Evolutionary conservation across 2,888 invertebrate species (phyloP).

Genomic region (Sclerodermus sp.): DNA sequence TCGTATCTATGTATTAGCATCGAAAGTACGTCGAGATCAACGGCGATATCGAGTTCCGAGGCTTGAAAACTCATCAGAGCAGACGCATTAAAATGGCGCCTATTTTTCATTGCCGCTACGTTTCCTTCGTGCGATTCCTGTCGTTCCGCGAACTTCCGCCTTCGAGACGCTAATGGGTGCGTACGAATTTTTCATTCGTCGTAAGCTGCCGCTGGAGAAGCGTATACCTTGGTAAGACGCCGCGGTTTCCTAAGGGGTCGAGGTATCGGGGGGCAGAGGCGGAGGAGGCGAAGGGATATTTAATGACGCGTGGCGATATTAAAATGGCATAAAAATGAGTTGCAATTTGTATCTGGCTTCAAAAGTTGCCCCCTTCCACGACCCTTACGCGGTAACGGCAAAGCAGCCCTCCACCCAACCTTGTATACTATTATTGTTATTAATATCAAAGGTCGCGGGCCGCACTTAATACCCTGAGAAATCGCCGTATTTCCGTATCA

Average conservation of each 20-base stretch:
- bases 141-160: conserved; percentile 29
- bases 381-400: conserved; percentile 9
- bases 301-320: conserved; percentile 58
- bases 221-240: conserved; percentile 16
- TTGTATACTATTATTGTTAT: conserved; percentile 50
- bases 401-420: conserved; percentile 19
- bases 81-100: conserved; percentile 15
- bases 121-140: conserved; percentile 27
- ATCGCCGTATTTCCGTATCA: conserved; percentile 49
- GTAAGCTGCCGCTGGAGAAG: conserved; percentile 23
- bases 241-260: conserved; percentile 1
- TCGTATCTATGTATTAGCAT: no score
- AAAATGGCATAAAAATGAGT: conserved; percentile 58
- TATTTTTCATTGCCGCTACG: conserved; percentile 28
- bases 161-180: conserved; percentile 38
- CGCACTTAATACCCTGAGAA: conserved; percentile 50
- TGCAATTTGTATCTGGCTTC: conserved; percentile 56
- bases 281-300: conserved; percentile 45
- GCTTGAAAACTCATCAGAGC: no score
- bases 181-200: conserved; percentile 41
- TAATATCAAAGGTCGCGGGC: conserved; percentile 49
- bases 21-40: no score
- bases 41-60: no score
- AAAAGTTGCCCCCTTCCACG: conserved; percentile 37
- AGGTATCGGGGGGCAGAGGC: conserved; percentile 20